Percentiles rank a stretch among this genome's conserved stretches.
Conservation (phyloP, 1,140 invertebrate species). For the Dicyema japonicum region DNA sequence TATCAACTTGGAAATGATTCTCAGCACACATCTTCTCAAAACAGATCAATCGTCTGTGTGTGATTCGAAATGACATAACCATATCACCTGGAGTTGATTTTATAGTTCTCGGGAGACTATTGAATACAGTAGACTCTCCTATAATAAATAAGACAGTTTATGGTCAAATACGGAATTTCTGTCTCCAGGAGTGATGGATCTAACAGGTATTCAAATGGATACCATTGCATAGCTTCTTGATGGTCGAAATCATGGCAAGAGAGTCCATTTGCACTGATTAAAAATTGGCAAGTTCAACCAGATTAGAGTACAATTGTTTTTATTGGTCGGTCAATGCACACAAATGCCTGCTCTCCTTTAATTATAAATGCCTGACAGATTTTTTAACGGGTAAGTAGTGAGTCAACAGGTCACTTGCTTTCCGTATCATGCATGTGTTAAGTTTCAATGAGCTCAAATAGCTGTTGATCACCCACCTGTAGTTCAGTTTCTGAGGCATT, state of each 20-base stretch:
- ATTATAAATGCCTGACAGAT: slow-evolving; percentile 8
- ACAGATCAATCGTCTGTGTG: slow-evolving; percentile 84
- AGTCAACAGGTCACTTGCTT: slow-evolving; percentile 65
- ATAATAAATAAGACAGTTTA: slow-evolving; percentile 4
- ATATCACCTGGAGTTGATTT: slow-evolving; percentile 60
- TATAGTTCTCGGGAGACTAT: slow-evolving; percentile 59
- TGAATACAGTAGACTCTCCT: slow-evolving; percentile 70
- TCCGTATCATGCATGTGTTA: slow-evolving; percentile 72
- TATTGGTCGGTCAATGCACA: slow-evolving; percentile 54
- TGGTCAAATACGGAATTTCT: slow-evolving; percentile 37
- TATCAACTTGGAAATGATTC: slow-evolving; percentile 23
- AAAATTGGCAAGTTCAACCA: slow-evolving; percentile 10
- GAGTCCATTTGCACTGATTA: no score
- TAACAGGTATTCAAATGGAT: slow-evolving; percentile 7
- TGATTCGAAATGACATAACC: slow-evolving; percentile 95
- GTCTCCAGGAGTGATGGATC: slow-evolving; percentile 70
- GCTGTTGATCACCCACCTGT: slow-evolving; percentile 43
- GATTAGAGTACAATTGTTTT: slow-evolving; percentile 41
- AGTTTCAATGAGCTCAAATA: slow-evolving; percentile 21
- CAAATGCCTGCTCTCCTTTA: slow-evolving; percentile 57
- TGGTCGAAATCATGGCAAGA: slow-evolving; percentile 55
- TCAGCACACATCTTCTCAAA: slow-evolving; percentile 56
- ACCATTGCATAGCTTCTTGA: slow-evolving; percentile 86
- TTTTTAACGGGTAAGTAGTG: slow-evolving; percentile 83
- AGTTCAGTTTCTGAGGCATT: slow-evolving; percentile 45